These are phyloP conservation scores for Formicarius rufipectus DNA, from an alignment of 2,113 vertebrate genomes.

Conservation along the genomic window DNA sequence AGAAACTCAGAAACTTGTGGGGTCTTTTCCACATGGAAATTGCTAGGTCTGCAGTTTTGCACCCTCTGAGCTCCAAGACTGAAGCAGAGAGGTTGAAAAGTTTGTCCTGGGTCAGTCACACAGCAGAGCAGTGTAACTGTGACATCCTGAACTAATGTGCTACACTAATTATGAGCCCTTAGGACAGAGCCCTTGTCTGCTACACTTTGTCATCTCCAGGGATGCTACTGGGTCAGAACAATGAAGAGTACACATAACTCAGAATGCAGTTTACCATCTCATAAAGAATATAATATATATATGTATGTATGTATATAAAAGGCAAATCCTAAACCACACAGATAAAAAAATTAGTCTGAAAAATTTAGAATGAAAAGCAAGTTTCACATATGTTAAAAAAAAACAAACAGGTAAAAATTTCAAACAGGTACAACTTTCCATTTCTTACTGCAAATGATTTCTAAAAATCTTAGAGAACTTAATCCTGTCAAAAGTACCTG, in stretches of 20 bases:
- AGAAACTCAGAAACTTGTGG: neutral
- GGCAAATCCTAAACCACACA: neutral
- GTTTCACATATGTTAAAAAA: neutral
- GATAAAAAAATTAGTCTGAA: neutral
- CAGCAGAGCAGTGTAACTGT: neutral
- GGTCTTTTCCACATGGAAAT: neutral
- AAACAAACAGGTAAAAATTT: too few relatives aligned
- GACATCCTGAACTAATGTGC: neutral
- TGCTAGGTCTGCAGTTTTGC: neutral
- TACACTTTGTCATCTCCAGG: neutral
- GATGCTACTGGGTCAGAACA: neutral
- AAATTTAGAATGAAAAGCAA: neutral
- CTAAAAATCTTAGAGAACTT: neutral
- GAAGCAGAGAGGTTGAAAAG: neutral
- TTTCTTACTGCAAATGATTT: neutral
- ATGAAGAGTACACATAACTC: neutral
- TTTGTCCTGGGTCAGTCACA: neutral
- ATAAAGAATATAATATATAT: neutral
- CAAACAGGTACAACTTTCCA: neutral
- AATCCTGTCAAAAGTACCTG: neutral
- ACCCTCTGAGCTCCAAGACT: neutral
- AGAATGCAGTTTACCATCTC: neutral
- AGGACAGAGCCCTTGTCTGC: neutral
- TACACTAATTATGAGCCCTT: neutral
- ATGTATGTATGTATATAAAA: too few relatives aligned